Evolutionary conservation across 2,113 vertebrate species (phyloP).

Genomic region (Centropristis striata): DNA sequence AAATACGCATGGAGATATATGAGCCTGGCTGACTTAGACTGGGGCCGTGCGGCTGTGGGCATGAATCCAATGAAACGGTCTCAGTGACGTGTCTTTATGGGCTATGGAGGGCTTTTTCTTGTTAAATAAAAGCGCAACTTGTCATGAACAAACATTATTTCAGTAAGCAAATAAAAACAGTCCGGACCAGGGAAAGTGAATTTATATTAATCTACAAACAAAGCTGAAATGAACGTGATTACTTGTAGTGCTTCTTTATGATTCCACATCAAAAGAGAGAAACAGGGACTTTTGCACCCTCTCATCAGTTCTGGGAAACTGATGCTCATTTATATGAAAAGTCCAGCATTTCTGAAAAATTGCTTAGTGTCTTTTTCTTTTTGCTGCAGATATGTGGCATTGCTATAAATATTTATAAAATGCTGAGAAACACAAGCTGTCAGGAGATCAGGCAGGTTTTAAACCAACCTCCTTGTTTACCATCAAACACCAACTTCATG

Average conservation of each 20-base stretch:
- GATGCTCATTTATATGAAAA: background rate
- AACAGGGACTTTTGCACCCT: background rate
- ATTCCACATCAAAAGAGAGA: background rate
- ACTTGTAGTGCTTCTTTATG: background rate
- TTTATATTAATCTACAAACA: conserved; percentile 2
- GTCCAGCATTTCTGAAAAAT: background rate
- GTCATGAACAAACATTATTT: conserved; percentile 57
- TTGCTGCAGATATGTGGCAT: background rate
- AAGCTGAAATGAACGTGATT: background rate
- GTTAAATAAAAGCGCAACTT: conserved; percentile 63
- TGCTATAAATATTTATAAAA: background rate
- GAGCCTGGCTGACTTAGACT: conserved; percentile 85
- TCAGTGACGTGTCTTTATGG: conserved; percentile 62
- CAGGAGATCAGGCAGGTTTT: background rate
- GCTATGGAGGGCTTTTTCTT: conserved; percentile 59
- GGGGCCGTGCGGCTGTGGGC: conserved; percentile 79
- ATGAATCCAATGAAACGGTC: conserved; percentile 65
- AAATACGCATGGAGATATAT: conserved; percentile 95
- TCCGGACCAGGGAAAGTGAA: background rate
- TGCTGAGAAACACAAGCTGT: background rate
- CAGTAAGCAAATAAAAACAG: conserved; percentile 48
- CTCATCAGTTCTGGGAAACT: background rate
- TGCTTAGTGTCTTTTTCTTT: background rate
- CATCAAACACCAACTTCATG: background rate
- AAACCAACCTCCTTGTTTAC: background rate